These are phyloP conservation scores for Typhlomys cinereus DNA, from an alignment of 2,113 vertebrate genomes.

Conservation along the genomic window DNA sequence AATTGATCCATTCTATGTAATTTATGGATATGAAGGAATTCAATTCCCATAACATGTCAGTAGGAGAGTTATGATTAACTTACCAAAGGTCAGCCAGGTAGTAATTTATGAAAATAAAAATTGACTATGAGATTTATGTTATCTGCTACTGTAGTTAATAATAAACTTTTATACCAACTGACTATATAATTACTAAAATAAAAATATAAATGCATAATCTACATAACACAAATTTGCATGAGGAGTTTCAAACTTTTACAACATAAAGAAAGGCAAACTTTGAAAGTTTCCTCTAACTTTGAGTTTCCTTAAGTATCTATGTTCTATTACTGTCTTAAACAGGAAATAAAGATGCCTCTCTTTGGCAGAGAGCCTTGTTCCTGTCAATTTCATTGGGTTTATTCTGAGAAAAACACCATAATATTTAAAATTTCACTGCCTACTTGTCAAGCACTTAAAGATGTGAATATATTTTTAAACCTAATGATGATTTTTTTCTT, in stretches of 20 bases:
- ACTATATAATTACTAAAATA: background rate
- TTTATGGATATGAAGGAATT: background rate
- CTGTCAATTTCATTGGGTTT: slow-evolving; percentile 14
- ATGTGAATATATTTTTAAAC: background rate
- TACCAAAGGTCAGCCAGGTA: background rate
- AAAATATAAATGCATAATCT: background rate
- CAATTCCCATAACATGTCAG: background rate
- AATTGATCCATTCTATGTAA: slow-evolving; percentile 19
- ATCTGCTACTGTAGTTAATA: background rate
- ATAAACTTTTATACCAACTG: background rate
- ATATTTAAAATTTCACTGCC: background rate
- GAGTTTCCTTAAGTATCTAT: background rate
- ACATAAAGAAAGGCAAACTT: background rate
- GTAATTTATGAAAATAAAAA: slow-evolving; percentile 35
- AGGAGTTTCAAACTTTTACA: background rate
- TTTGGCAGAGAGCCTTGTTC: background rate
- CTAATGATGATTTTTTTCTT: background rate
- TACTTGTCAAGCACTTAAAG: background rate
- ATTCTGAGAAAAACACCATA: slow-evolving; percentile 22
- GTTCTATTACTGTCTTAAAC: background rate
- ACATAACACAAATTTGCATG: background rate
- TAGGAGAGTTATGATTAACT: background rate
- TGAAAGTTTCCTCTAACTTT: background rate
- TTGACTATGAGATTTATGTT: background rate
- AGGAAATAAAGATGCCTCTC: slow-evolving; percentile 9